Percentiles rank a stretch among this genome's conserved stretches.
phyloP scores from a whole-genome alignment of 2,888 invertebrate genomes.

The Coleophora deauratella region DNA sequence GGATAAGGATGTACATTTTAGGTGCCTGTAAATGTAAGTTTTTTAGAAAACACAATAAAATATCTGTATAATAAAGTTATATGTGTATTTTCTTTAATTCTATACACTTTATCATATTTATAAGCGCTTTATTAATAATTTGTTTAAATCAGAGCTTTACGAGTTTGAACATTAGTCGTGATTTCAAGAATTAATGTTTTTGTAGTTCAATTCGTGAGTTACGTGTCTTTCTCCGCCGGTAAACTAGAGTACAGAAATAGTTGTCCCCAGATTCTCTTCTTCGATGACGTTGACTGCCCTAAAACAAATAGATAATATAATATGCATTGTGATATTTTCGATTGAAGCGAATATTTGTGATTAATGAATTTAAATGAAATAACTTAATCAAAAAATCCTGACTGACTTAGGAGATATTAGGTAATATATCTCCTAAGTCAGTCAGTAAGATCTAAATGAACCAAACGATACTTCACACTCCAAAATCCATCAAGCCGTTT shows the following conservation, averaged over 20 bases:
- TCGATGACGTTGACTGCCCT: conserved; percentile 49
- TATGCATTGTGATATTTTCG: no score
- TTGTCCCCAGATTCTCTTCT: conserved; percentile 42
- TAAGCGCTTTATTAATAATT: no score
- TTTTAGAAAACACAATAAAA: conserved; percentile 60
- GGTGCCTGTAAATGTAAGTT: conserved; percentile 65
- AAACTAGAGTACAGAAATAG: conserved; percentile 31
- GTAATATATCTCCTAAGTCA: no score
- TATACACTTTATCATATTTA: neutral
- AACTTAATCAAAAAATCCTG: no score
- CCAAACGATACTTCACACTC: no score
- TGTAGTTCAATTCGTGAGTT: conserved; percentile 30
- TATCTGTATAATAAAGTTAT: conserved; percentile 17
- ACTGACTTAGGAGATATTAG: no score
- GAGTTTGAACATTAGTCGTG: neutral
- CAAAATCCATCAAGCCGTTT: no score
- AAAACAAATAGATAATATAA: conserved; percentile 20
- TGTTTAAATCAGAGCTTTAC: no score
- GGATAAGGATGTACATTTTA: conserved; percentile 71
- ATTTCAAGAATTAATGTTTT: conserved; percentile 40
- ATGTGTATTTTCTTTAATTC: conserved; percentile 15
- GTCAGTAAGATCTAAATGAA: no score
- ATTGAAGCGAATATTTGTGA: no score
- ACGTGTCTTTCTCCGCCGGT: conserved; percentile 29
- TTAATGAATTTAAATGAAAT: no score